Conservation (phyloP, 1,140 invertebrate species). For the Limonius californicus region DNA sequence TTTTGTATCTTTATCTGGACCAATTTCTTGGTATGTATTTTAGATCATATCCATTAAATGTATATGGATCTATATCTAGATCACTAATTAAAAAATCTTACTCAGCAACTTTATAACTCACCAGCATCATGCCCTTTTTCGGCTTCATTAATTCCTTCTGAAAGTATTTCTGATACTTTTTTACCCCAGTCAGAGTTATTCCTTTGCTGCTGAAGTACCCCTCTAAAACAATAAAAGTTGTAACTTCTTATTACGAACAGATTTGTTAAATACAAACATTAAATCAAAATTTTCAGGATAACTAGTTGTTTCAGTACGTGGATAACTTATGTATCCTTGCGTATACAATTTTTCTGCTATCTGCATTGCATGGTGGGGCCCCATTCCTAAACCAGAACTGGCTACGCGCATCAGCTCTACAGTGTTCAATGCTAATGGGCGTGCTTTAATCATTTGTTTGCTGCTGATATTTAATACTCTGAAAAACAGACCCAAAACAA, state of each 20-base stretch:
- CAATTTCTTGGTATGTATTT: too few relatives aligned
- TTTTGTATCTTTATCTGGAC: too few relatives aligned
- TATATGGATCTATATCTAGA: too few relatives aligned
- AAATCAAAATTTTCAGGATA: constrained; percentile 96
- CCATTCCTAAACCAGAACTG: constrained; percentile 91
- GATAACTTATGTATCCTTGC: constrained; percentile 94
- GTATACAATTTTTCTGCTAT: constrained; percentile 90
- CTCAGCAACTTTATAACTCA: too few relatives aligned
- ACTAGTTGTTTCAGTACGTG: constrained; percentile 93
- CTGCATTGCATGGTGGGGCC: constrained; percentile 95
- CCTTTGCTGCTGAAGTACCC: constrained; percentile 68
- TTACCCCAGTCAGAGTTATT: constrained; percentile 72
- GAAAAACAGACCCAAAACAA: constrained; percentile 36
- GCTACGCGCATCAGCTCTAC: constrained; percentile 95
- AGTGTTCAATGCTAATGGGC: constrained; percentile 92
- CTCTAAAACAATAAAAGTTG: constrained; percentile 49
- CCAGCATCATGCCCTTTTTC: constrained; percentile 89
- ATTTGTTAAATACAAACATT: constrained; percentile 68
- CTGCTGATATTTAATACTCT: constrained; percentile 70
- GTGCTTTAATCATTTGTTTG: constrained; percentile 78
- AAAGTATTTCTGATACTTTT: constrained; percentile 61
- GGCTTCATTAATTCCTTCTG: constrained; percentile 70
- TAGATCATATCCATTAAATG: too few relatives aligned
- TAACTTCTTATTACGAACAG: too few relatives aligned
- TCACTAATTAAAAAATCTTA: too few relatives aligned